Evolutionary conservation across 2,113 vertebrate species (phyloP).

Genomic region (Chionodraco myersi): DNA sequence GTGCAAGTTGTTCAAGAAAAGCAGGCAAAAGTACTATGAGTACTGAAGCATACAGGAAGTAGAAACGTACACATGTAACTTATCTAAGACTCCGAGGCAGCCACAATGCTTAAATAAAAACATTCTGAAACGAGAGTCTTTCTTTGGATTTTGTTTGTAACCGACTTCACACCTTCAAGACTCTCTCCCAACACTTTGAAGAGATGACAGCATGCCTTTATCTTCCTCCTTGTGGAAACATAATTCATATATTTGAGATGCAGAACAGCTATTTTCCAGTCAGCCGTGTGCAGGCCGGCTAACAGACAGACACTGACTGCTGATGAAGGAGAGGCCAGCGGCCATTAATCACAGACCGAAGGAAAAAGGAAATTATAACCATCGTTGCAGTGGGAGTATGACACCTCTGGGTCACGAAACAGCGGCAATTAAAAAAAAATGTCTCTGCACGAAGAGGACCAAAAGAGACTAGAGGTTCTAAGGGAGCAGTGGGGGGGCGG

Average conservation of each 20-base stretch:
- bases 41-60: conserved; percentile 4
- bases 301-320: conserved; percentile 22
- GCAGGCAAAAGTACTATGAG: conserved; percentile 13
- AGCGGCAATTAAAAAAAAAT: conserved; percentile 38
- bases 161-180: conserved; percentile 10
- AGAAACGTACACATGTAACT: conserved; percentile 8
- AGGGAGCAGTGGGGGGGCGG: neutral
- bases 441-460: neutral
- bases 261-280: conserved; percentile 14
- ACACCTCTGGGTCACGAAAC: conserved; percentile 25
- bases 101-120: too few relatives aligned
- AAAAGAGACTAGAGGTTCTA: conserved; percentile 1
- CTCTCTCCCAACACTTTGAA: conserved; percentile 29
- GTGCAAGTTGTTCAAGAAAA: conserved; percentile 24
- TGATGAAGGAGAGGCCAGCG: conserved; percentile 38
- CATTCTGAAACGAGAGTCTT: neutral
- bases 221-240: conserved; percentile 37
- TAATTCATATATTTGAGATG: conserved; percentile 16
- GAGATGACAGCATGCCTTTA: conserved; percentile 33
- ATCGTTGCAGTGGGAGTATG: conserved; percentile 22
- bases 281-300: neutral
- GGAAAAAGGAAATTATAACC: conserved; percentile 33
- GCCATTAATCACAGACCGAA: conserved; percentile 33
- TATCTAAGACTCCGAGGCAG: neutral
- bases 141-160: conserved; percentile 32